These are phyloP conservation scores for Polypedilum pembai DNA, from an alignment of 1,140 invertebrate genomes.

Conservation along the genomic window DNA sequence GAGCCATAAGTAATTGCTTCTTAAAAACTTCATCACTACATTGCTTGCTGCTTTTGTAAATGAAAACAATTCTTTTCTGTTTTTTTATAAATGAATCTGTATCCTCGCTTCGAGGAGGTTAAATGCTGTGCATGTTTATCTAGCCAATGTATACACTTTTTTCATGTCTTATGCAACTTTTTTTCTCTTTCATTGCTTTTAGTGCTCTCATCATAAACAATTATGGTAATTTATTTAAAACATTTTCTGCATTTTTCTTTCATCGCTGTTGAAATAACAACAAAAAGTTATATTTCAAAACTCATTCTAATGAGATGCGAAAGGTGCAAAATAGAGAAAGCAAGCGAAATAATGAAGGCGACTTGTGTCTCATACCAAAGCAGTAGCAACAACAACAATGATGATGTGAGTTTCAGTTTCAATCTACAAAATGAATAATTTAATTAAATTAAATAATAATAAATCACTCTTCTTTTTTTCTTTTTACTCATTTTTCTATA, in stretches of 20 bases:
- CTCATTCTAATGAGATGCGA: neutral
- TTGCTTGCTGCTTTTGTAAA: neutral
- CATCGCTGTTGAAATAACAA: neutral
- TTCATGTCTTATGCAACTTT: too few species aligned
- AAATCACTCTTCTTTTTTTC: slow-evolving; percentile 16
- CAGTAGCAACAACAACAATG: neutral
- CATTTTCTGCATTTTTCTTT: slow-evolving; percentile 5
- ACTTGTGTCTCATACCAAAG: slow-evolving; percentile 21
- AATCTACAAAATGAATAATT: slow-evolving; percentile 20
- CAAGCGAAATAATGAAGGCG: neutral
- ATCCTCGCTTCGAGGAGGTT: neutral
- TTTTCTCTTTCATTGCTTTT: slow-evolving; percentile 5
- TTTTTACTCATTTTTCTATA: too few species aligned
- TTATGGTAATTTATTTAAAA: slow-evolving; percentile 27
- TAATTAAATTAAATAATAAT: slow-evolving; percentile 28
- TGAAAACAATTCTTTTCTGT: neutral
- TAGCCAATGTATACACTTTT: too few species aligned
- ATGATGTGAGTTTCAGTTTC: neutral
- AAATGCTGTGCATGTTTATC: too few species aligned
- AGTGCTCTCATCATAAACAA: slow-evolving; percentile 24
- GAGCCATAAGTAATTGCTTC: neutral
- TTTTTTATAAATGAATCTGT: slow-evolving; percentile 11
- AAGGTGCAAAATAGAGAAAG: neutral
- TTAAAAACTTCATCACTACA: neutral
- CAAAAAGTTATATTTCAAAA: neutral